Percentiles rank a stretch among this genome's conserved stretches.
Evolutionary conservation across 2,113 vertebrate genomes (phyloP).

Genomic region (Prionailurus viverrinus): DNA sequence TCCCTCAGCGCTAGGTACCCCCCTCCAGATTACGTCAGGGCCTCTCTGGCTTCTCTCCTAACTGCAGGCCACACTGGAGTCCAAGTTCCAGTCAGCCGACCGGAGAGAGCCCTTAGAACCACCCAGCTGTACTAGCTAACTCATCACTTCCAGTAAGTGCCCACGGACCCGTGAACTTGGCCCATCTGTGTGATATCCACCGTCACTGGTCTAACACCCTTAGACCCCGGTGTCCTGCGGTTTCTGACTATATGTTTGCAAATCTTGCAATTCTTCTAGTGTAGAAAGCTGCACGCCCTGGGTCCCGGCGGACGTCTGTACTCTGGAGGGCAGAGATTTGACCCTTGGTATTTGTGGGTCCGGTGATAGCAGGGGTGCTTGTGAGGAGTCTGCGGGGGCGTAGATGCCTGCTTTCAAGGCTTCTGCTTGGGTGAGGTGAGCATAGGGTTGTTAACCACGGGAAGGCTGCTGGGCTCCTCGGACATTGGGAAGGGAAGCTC

Average conservation of each 20-base stretch:
- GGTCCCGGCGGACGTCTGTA: background rate
- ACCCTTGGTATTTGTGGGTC: background rate
- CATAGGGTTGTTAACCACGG: too few species aligned
- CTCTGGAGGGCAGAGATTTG: background rate
- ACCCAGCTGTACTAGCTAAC: background rate
- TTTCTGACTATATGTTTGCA: background rate
- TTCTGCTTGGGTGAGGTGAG: background rate
- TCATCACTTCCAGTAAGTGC: background rate
- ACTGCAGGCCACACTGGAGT: background rate
- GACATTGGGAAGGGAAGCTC: background rate
- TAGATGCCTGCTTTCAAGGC: background rate
- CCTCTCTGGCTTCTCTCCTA: background rate
- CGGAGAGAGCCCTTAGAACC: background rate
- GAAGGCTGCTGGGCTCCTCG: background rate
- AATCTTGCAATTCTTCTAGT: background rate
- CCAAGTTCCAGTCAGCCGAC: background rate
- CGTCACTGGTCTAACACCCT: background rate
- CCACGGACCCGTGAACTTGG: too few species aligned
- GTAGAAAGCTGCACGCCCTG: background rate
- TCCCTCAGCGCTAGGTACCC: background rate
- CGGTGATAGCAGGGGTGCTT: background rate
- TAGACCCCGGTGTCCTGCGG: fast-evolving
- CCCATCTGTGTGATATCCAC: background rate
- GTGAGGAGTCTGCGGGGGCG: background rate
- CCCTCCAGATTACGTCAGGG: background rate